Evolutionary conservation across 2,113 vertebrate genomes (phyloP).

Genomic region (Sclerurus mexicanus): DNA sequence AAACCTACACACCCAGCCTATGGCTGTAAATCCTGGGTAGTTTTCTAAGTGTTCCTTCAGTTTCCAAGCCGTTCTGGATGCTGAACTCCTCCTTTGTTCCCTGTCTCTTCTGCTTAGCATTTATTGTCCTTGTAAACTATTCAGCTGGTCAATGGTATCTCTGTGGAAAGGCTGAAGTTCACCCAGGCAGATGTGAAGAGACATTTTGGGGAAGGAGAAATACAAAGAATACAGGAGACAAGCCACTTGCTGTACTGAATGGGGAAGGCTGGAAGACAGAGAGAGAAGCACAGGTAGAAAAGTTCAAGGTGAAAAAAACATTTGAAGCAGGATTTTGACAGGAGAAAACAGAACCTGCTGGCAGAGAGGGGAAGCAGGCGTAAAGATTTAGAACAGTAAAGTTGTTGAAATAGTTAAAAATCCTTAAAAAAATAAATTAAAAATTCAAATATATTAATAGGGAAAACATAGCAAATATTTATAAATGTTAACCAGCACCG

Average conservation of each 20-base stretch:
- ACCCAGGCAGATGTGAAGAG: not conserved
- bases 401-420: not conserved
- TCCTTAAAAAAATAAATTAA: not conserved
- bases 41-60: not conserved
- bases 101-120: not conserved
- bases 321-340: not conserved
- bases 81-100: not conserved
- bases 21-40: not conserved
- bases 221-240: not conserved
- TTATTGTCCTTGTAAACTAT: not conserved
- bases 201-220: not conserved
- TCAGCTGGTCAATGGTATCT: not conserved
- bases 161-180: not conserved
- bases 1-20: not conserved
- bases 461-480: not conserved
- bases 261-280: not conserved
- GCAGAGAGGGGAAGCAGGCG: not conserved
- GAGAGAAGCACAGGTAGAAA: not conserved
- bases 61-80: not conserved
- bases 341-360: not conserved
- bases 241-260: not conserved
- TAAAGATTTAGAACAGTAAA: not conserved
- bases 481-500: conserved; percentile 1
- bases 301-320: not conserved
- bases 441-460: not conserved